Percentiles rank a stretch among this genome's conserved stretches.
Conservation (phyloP, 2,888 invertebrate species). For the Argynnis bischoffii region DNA sequence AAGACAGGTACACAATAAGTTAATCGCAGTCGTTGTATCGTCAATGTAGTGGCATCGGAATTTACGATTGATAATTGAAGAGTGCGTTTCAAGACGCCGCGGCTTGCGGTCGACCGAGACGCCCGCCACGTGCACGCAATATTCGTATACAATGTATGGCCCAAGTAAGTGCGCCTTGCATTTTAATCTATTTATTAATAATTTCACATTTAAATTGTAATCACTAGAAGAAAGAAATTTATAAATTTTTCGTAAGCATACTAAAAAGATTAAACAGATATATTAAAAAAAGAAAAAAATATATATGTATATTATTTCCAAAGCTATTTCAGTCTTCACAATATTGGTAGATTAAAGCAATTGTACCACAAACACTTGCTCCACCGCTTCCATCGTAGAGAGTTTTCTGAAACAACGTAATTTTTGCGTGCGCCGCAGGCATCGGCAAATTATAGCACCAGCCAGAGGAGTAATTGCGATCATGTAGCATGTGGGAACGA, state of each 20-base stretch:
- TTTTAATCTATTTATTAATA: not conserved
- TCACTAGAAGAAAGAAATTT: too few relatives aligned
- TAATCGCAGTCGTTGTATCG: constrained; percentile 45
- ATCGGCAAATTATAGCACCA: constrained; percentile 71
- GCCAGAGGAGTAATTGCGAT: constrained; percentile 71
- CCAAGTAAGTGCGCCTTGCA: constrained; percentile 30
- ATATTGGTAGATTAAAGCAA: constrained; percentile 10
- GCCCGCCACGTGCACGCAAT: constrained; percentile 64
- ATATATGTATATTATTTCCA: not conserved
- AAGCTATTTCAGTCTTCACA: not conserved
- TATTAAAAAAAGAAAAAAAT: not conserved
- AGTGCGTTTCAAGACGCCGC: constrained; percentile 64
- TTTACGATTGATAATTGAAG: constrained; percentile 79
- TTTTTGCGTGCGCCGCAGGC: constrained; percentile 69
- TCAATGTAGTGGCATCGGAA: constrained; percentile 66
- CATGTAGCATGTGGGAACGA: constrained; percentile 72
- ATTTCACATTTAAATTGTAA: not conserved
- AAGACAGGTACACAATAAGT: constrained; percentile 41
- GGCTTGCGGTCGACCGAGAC: constrained; percentile 52
- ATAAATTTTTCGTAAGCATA: not conserved
- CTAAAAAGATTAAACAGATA: not conserved
- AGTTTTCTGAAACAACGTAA: constrained; percentile 63
- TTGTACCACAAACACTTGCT: constrained; percentile 25
- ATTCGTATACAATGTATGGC: constrained; percentile 33
- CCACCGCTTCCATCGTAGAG: constrained; percentile 44